Evolutionary conservation across 2,797 vertebrate genomes (phyloP), one percentile per base, ranked within the genome.

Genomic region (Acridotheres tristis): DNA sequence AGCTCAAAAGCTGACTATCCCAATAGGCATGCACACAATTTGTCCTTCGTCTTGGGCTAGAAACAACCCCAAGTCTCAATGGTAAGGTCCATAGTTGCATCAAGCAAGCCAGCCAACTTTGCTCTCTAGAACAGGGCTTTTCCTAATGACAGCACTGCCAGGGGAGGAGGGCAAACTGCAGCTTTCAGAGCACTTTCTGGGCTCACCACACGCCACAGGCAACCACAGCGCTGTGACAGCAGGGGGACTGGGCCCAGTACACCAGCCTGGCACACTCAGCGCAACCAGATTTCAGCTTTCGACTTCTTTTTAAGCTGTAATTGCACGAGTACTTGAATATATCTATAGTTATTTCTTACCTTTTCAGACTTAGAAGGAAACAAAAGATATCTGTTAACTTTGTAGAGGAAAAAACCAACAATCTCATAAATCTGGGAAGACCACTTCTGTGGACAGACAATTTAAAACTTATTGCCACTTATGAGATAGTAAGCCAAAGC

Each of bases 151-250:
- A 50, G 68, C 23, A 27, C 11, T 47, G 13, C 15, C 16, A 7
- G 6, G 6, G 27, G 11, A 90, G 15, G 21, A 65, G 36, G 32
- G 16, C 7, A 48, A 72, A 8, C 26, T 26, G 4, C 0, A 0
- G 36, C 25, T 55, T 59, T 23, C 40, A 62, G 32, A 79, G 26
- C 16, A 21, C 4, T 29, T 16, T 10, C 36, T 36, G 27, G 48
- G 40, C 30, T 87, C 81, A 66, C 43, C 29, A 26, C 5, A 13
- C 0, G 3, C 14, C 42, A 63, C 25, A 62, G 51, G 23, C 22
- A 50, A 29, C 9, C 4, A 1, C 43, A n/a, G 25, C 0, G 0
- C n/a, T 74, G 48, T 1, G 3, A 58, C 19, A 34, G 30, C 18
- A 73, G 15, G 3, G 11, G 13, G 5, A 34, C 16, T 22, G 20